phyloP scores from a whole-genome alignment of 1,140 invertebrate species.

The Globodera ellingtonae region DNA sequence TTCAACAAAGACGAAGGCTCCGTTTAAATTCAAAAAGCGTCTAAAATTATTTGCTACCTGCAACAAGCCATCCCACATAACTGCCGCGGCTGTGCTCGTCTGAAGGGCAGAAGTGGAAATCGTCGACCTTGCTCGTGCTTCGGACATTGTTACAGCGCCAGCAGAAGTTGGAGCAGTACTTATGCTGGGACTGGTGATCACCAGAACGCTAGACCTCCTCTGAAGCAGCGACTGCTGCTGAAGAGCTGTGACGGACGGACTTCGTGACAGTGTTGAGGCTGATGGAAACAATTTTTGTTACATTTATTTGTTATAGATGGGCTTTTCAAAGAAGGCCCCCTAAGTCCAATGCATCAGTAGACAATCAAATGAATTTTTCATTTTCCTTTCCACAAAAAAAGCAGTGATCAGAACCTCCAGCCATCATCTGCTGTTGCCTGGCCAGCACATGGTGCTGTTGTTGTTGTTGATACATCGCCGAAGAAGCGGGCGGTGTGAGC shows the following conservation, averaged over 20 bases:
- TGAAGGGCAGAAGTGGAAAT: not conserved
- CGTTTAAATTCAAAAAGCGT: too few relatives aligned
- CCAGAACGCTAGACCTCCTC: not conserved
- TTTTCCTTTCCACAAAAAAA: too few relatives aligned
- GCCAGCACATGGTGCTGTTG: not conserved
- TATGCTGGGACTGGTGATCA: not conserved
- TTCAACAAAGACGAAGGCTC: too few relatives aligned
- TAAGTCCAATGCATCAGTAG: too few relatives aligned
- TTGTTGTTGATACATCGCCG: not conserved
- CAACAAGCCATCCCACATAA: not conserved
- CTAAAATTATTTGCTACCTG: not conserved
- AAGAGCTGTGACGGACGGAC: slow-evolving; percentile 14
- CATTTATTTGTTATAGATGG: too few relatives aligned
- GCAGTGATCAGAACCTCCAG: not conserved
- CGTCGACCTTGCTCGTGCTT: not conserved
- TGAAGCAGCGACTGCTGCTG: not conserved
- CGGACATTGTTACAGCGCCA: not conserved
- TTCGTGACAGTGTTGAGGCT: not conserved
- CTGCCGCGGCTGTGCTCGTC: not conserved
- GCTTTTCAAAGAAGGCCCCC: too few relatives aligned
- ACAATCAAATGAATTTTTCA: too few relatives aligned
- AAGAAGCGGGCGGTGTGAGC: not conserved
- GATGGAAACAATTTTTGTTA: too few relatives aligned
- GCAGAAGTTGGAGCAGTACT: not conserved
- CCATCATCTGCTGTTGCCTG: not conserved